These are phyloP conservation scores for Nebria ingens DNA, from an alignment of 1,140 invertebrate species.

Conservation along the genomic window DNA sequence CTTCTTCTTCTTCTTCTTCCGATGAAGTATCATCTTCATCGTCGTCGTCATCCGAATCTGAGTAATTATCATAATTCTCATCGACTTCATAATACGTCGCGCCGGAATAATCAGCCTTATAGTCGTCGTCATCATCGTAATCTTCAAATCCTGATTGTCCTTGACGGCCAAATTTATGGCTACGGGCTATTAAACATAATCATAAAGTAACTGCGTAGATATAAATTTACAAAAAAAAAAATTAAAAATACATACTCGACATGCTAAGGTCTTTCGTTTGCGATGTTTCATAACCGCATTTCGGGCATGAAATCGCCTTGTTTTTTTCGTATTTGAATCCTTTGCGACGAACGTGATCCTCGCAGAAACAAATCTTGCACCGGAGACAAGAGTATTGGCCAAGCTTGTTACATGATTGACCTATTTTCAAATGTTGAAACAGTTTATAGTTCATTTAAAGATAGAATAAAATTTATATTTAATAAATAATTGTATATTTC, in stretches of 20 bases:
- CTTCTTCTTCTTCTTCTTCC: conserved; percentile 38
- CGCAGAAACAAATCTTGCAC: conserved; percentile 94
- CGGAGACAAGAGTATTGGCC: conserved; percentile 90
- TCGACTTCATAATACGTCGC: too few relatives aligned
- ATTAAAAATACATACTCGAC: conserved; percentile 84
- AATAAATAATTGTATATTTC: too few relatives aligned
- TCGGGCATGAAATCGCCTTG: conserved; percentile 84
- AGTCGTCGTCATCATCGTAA: conserved; percentile 48
- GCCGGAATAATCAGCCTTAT: conserved; percentile 35
- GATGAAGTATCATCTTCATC: conserved; percentile 44
- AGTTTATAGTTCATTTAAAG: too few relatives aligned
- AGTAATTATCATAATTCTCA: conserved; percentile 38
- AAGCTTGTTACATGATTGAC: conserved; percentile 85
- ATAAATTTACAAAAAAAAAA: conserved; percentile 17
- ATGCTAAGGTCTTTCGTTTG: conserved; percentile 91
- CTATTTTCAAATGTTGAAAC: too few relatives aligned
- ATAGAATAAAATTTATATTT: too few relatives aligned
- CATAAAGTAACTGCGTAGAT: conserved; percentile 10
- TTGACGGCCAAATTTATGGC: conserved; percentile 74
- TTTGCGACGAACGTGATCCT: conserved; percentile 89
- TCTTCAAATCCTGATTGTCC: conserved; percentile 44
- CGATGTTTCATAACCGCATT: conserved; percentile 83
- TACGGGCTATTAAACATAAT: conserved; percentile 41
- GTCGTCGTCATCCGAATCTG: conserved; percentile 43
- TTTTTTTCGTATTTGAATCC: conserved; percentile 87